Evolutionary conservation across 2,113 vertebrate genomes (phyloP).

Genomic region (Dascyllus trimaculatus): DNA sequence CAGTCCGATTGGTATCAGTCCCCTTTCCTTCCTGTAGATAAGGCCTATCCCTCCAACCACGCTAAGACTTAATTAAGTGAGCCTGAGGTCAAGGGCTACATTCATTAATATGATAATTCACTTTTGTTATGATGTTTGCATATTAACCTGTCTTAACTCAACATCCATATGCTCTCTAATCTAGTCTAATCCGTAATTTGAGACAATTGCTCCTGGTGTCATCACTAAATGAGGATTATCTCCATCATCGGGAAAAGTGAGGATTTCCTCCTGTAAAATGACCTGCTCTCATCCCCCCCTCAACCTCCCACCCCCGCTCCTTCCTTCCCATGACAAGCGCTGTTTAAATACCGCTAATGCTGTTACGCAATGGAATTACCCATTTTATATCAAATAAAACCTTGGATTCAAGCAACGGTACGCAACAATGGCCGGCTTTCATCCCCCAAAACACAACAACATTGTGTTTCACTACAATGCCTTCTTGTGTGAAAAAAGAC

Average conservation of each 20-base stretch:
- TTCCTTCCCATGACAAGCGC: conserved; percentile 64
- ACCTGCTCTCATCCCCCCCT: conserved; percentile 32
- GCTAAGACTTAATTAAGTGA: conserved; percentile 43
- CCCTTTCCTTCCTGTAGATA: conserved; percentile 14
- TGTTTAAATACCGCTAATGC: conserved; percentile 76
- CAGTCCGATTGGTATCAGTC: conserved; percentile 45
- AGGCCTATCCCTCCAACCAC: conserved; percentile 18
- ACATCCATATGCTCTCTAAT: conserved; percentile 59
- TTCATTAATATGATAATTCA: conserved; percentile 43
- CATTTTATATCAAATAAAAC: conserved; percentile 79
- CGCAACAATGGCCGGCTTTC: conserved; percentile 73
- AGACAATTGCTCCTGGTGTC: conserved; percentile 59
- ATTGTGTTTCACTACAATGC: conserved; percentile 73
- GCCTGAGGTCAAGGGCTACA: conserved; percentile 27
- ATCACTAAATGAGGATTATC: conserved; percentile 69
- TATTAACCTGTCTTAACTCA: conserved; percentile 49
- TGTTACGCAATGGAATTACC: conserved; percentile 80
- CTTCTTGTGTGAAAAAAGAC: conserved; percentile 63
- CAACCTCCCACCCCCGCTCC: not conserved
- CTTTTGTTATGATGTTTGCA: conserved; percentile 33
- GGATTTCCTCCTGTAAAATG: conserved; percentile 71
- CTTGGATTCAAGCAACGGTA: conserved; percentile 62
- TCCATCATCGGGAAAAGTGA: conserved; percentile 61
- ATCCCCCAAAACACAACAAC: conserved; percentile 76
- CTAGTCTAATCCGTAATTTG: conserved; percentile 55